Evolutionary conservation across 2,797 vertebrate species (phyloP), one percentile per base, ranked within the genome.

Genomic region (Adrianichthys oophorus): DNA sequence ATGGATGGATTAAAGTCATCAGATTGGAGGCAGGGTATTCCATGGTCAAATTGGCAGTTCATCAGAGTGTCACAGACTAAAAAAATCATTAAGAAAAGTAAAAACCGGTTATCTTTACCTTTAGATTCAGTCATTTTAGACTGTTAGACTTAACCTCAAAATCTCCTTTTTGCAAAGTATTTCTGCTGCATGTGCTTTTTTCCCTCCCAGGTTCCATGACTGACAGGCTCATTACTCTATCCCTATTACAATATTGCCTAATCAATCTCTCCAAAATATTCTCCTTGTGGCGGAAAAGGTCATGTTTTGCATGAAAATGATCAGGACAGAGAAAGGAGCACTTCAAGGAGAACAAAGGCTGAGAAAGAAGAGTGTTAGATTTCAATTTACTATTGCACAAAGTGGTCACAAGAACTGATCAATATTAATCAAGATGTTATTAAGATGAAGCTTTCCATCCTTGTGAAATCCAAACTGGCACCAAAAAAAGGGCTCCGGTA

Each of bases 151-250:
- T 41, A 60, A 32, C 52, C 44, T 40, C 15, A 72, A 54, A 57
- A 13, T 18, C 48, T 4, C 7, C 21, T 62, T 47, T 26, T 50
- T 53, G 50, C 52, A 49, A 69, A 70, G 45, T 58, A 56, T 72
- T 82, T 75, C 62, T 59, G 62, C 76, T 70, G 66, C 60, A 43
- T 56, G 52, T 58, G 56, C 58, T 49, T 71, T 63, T 77, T 83
- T 71, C 1, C 41, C 59, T 65, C 70, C 70, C 62, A 75, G 67
- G 72, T 64, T 49, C 45, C 59, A 55, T 88, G 89, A 91, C 44
- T 88, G 90, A 77, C 87, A 88, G 80, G 61, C 84, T 86, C 87
- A 90, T 92, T 90, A 90, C 79, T 68, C 74, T 78, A 84, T 87
- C 79, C 74, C 85, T 76, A 90, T 92, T 90, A 87, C 48, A 63